Percentiles rank a stretch among this genome's conserved stretches.
Evolutionary conservation across 2,888 invertebrate genomes (phyloP).

Genomic region (Ceriagrion tenellum): DNA sequence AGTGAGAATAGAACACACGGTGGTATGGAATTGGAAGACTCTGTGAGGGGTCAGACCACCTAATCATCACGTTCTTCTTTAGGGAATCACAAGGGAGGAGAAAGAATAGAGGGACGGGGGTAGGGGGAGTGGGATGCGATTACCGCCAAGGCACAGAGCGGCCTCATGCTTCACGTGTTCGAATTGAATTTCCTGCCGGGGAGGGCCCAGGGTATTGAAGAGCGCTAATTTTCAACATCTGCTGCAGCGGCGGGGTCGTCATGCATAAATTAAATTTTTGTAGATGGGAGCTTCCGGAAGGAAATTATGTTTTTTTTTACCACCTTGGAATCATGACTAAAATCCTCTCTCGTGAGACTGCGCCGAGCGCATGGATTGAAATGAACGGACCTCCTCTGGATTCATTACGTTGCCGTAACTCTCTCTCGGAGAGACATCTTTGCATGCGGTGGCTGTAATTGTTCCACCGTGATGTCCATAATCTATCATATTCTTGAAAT

Average conservation of each 20-base stretch:
- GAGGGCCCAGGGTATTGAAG: neutral
- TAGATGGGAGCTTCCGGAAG: neutral
- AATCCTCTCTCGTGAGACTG: neutral
- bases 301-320: neutral
- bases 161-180: neutral
- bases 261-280: neutral
- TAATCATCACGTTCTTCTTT: neutral
- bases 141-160: neutral
- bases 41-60: neutral
- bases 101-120: neutral
- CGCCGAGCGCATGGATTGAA: neutral
- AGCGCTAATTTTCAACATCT: conserved; percentile 5
- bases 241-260: neutral
- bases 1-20: neutral
- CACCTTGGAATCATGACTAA: neutral
- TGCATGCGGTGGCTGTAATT: neutral
- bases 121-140: neutral
- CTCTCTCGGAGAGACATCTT: neutral
- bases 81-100: neutral
- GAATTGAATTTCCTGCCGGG: neutral
- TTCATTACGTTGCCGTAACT: neutral
- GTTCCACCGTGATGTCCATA: neutral
- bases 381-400: neutral
- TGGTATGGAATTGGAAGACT: neutral
- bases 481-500: neutral